Percentiles rank a stretch among this genome's conserved stretches.
Conservation (phyloP, 2,888 invertebrate genomes). For the Gymnosoma rotundatum region DNA sequence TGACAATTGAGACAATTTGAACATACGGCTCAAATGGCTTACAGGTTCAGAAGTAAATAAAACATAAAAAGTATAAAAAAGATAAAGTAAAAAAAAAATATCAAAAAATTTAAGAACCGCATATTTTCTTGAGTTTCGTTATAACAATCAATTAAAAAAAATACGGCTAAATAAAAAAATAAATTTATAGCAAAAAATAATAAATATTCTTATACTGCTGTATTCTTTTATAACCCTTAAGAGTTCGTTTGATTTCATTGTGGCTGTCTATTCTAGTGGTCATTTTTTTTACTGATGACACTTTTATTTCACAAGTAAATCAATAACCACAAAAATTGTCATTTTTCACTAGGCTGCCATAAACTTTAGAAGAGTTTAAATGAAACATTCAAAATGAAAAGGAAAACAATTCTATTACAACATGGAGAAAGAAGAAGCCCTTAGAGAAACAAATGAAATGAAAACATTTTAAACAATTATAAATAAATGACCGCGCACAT, state of each 20-base stretch:
- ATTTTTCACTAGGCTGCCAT: constrained; percentile 45
- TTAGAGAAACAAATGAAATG: constrained; percentile 27
- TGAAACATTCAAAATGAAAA: neutral
- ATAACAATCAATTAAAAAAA: too few relatives aligned
- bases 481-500: constrained; percentile 7
- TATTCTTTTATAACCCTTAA: too few relatives aligned
- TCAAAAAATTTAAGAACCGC: too few relatives aligned
- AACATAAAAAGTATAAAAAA: too few relatives aligned
- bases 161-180: too few relatives aligned
- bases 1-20: too few relatives aligned
- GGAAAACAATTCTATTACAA: neutral
- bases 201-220: too few relatives aligned
- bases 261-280: neutral
- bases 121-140: too few relatives aligned
- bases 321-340: constrained; percentile 58
- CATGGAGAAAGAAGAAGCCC: constrained; percentile 26
- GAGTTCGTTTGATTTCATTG: neutral
- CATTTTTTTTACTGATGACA: neutral
- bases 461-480: constrained; percentile 13
- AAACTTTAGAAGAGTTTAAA: constrained; percentile 8
- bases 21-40: too few relatives aligned
- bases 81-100: too few relatives aligned
- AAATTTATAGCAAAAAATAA: too few relatives aligned
- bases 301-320: constrained; percentile 23
- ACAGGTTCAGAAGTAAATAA: too few relatives aligned